Percentiles rank a stretch among this genome's conserved stretches.
Conservation (phyloP, 1,140 invertebrate species). For the Tribolium madens region DNA sequence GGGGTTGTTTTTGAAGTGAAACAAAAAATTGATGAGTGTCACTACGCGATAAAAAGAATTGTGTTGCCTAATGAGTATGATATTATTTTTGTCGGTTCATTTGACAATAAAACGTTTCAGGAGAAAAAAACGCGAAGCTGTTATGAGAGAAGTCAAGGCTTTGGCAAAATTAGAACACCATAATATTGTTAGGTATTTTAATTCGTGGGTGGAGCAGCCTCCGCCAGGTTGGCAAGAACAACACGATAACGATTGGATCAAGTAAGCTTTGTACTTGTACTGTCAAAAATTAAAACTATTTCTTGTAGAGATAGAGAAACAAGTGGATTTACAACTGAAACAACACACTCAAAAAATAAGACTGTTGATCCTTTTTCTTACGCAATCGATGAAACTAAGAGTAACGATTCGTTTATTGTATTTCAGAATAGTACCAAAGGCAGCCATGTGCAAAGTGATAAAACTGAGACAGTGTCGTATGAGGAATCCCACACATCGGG, state of each 20-base stretch:
- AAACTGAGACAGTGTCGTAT: conserved; percentile 36
- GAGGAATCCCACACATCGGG: neutral
- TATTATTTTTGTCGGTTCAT: neutral
- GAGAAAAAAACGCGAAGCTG: conserved; percentile 77
- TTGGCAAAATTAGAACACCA: conserved; percentile 94
- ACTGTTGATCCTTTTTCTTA: conserved; percentile 8
- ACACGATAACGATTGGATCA: conserved; percentile 75
- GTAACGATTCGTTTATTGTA: conserved; percentile 72
- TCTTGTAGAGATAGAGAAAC: neutral
- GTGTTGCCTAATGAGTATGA: conserved; percentile 83
- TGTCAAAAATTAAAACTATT: neutral
- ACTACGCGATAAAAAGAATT: conserved; percentile 97
- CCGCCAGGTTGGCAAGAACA: conserved; percentile 89
- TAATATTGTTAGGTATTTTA: conserved; percentile 95
- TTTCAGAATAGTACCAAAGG: conserved; percentile 66
- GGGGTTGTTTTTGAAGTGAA: conserved; percentile 96
- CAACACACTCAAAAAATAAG: neutral
- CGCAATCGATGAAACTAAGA: conserved; percentile 17
- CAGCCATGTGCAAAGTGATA: neutral
- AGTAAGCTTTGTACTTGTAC: conserved; percentile 49
- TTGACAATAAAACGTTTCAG: conserved; percentile 27
- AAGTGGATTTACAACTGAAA: neutral
- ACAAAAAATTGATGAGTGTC: conserved; percentile 94
- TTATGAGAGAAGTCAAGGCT: conserved; percentile 94
- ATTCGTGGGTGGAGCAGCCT: conserved; percentile 93